A percentile compares a stretch with the other conserved stretches of the same genome.
phyloP scores from a whole-genome alignment of 2,113 vertebrate species.

The Grammomys dolichurus region DNA sequence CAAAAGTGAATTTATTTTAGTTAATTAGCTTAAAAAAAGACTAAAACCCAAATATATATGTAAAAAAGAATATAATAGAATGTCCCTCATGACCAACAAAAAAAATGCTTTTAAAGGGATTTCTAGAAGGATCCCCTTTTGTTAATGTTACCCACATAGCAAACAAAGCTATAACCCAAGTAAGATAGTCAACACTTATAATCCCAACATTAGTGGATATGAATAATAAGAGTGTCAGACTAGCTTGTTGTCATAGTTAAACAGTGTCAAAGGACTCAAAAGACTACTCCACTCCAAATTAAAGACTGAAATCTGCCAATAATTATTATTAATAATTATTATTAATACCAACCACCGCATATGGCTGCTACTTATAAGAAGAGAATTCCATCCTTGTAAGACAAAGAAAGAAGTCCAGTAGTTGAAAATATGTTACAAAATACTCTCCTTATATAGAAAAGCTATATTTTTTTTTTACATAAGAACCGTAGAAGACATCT shows the following conservation, averaged over 20 bases:
- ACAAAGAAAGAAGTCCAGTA: not conserved
- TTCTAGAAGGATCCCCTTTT: not conserved
- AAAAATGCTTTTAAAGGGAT: not conserved
- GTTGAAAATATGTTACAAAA: not conserved
- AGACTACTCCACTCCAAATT: not conserved
- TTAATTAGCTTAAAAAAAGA: constrained; percentile 13
- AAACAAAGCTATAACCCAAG: not conserved
- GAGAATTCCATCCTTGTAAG: not conserved
- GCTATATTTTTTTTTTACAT: not conserved
- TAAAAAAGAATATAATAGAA: fast-evolving
- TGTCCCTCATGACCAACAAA: not conserved
- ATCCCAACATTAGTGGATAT: not conserved
- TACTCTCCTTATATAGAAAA: not conserved
- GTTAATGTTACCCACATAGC: not conserved
- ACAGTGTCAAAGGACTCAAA: too few species aligned
- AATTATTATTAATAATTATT: not conserved
- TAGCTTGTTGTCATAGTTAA: too few species aligned
- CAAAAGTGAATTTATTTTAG: not conserved
- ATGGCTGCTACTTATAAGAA: fast-evolving
- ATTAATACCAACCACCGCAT: not conserved
- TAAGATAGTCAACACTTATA: not conserved
- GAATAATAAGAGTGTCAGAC: not conserved
- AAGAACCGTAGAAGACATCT: not conserved
- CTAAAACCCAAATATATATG: not conserved
- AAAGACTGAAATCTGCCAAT: not conserved